phyloP scores from a whole-genome alignment of 2,113 vertebrate species.

The Rhabdornis inornatus region DNA sequence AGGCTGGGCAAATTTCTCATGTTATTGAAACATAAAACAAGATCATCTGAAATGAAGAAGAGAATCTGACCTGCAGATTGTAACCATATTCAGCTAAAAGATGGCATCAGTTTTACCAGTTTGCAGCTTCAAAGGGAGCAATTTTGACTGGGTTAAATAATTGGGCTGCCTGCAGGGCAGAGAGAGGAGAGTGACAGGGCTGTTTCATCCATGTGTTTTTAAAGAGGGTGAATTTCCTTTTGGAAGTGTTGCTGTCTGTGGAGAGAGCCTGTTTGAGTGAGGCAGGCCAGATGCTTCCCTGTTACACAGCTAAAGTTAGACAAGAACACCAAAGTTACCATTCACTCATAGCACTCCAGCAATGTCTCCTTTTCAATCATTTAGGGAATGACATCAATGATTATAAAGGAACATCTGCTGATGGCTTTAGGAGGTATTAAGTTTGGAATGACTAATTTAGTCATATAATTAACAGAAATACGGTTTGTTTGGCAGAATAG shows the following conservation, averaged over 20 bases:
- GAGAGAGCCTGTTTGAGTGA: neutral
- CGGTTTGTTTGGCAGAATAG: constrained; percentile 43
- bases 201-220: neutral
- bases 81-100: neutral
- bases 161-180: neutral
- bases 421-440: constrained; percentile 64
- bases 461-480: constrained; percentile 57
- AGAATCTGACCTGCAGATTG: neutral
- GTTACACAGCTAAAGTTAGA: neutral
- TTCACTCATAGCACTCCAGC: neutral
- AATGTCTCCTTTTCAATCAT: neutral
- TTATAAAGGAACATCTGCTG: constrained; percentile 61
- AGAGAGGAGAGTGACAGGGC: neutral
- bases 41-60: neutral
- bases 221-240: neutral
- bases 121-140: neutral
- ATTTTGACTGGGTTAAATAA: neutral
- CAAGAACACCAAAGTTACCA: neutral
- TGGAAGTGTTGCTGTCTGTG: neutral
- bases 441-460: constrained; percentile 55
- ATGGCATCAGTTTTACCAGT: neutral
- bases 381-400: constrained; percentile 1
- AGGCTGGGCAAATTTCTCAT: neutral
- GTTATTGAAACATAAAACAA: neutral
- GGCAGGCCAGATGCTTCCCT: neutral